Conservation (phyloP, 2,113 vertebrate species). For the Typhlomys cinereus region DNA sequence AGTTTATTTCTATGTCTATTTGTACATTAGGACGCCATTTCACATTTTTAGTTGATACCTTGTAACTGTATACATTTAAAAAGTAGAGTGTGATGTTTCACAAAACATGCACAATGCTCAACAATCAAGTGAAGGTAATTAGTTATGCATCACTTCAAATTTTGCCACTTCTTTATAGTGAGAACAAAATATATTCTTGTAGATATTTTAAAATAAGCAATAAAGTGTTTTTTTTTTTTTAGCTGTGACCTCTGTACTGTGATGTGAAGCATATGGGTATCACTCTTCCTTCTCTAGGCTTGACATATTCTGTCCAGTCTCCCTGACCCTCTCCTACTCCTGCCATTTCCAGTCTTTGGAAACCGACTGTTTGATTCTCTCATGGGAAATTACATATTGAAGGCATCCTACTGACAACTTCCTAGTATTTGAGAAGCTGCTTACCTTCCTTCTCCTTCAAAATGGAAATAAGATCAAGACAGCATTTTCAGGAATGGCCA, state of each 20-base stretch:
- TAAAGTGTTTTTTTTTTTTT: neutral
- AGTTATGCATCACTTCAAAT: neutral
- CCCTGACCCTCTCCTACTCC: accelerated
- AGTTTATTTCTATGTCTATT: neutral
- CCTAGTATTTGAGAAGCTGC: neutral
- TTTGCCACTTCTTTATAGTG: neutral
- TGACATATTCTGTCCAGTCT: too few species aligned
- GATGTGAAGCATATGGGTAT: neutral
- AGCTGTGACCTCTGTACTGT: neutral
- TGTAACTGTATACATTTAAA: neutral
- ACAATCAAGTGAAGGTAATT: neutral
- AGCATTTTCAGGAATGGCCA: neutral
- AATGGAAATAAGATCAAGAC: conserved; percentile 23
- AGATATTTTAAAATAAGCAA: neutral
- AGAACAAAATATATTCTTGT: neutral
- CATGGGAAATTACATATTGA: neutral
- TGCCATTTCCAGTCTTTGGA: neutral
- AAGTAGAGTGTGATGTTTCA: too few species aligned
- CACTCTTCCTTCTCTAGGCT: too few species aligned
- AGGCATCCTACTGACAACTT: neutral
- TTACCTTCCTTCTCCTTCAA: neutral
- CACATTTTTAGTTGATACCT: neutral
- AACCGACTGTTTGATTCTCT: neutral
- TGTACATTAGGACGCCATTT: neutral
- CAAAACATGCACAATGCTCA: neutral